A percentile compares a stretch with the other conserved stretches of the same genome.
phyloP scores from a whole-genome alignment of 2,888 invertebrate genomes.

The Acanthosepion esculentum region DNA sequence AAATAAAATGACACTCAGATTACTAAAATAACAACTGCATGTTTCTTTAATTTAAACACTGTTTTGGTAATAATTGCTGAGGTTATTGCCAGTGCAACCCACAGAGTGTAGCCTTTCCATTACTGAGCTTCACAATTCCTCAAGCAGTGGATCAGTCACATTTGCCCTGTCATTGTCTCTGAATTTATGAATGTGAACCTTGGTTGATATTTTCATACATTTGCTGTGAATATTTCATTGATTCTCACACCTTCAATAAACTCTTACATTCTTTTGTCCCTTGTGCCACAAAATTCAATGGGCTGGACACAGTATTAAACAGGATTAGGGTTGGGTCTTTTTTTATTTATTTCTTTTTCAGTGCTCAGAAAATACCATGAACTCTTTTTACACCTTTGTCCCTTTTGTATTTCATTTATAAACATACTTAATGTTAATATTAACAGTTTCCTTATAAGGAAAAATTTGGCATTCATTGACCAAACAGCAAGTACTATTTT shows the following conservation, averaged over 20 bases:
- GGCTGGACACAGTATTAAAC: too few species aligned
- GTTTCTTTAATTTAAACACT: background rate
- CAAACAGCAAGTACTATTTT: too few species aligned
- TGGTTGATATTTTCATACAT: background rate
- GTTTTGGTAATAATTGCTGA: background rate
- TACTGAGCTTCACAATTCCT: background rate
- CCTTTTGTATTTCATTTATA: background rate
- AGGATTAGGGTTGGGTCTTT: too few species aligned
- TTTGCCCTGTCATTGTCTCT: background rate
- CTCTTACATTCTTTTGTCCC: too few species aligned
- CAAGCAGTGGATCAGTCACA: background rate
- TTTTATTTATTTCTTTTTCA: too few species aligned
- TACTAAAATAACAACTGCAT: background rate
- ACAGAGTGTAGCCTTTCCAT: background rate
- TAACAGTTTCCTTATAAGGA: too few species aligned
- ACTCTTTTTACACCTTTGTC: background rate
- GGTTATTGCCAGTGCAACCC: background rate
- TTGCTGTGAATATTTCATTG: background rate
- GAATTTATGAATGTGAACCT: background rate
- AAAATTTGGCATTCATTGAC: too few species aligned
- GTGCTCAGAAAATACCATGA: background rate
- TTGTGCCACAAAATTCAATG: too few species aligned
- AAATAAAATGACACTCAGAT: background rate
- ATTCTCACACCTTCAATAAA: background rate
- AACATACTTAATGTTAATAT: background rate